Percentiles rank a stretch among this genome's conserved stretches.
These are phyloP conservation scores for Andrena haemorrhoa DNA, from an alignment of 2,888 invertebrate genomes.

Conservation along the genomic window DNA sequence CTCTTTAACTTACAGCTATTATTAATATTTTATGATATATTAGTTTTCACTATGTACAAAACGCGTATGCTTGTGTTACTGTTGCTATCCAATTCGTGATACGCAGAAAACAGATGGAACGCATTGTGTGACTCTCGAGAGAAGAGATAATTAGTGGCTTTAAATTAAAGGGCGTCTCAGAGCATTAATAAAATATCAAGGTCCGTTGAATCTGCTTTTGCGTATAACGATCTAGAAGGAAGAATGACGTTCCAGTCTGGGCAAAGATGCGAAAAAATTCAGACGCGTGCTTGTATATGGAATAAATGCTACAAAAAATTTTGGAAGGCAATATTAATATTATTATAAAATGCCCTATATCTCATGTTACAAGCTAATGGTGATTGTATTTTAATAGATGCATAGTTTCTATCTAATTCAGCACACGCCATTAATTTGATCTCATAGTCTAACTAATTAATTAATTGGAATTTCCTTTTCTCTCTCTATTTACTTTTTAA, in stretches of 20 bases:
- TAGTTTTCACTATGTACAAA: constrained; percentile 81
- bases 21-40: constrained; percentile 82
- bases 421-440: constrained; percentile 75
- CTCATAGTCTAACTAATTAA: constrained; percentile 69
- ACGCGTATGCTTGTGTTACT: constrained; percentile 75
- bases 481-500: constrained; percentile 68
- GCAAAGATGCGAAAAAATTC: constrained; percentile 68
- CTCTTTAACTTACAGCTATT: constrained; percentile 71
- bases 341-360: constrained; percentile 82
- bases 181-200: constrained; percentile 54
- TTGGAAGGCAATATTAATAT: constrained; percentile 82
- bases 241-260: constrained; percentile 76
- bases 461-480: constrained; percentile 54
- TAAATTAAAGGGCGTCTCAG: constrained; percentile 54
- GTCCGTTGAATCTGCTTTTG: constrained; percentile 67
- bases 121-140: constrained; percentile 52
- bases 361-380: constrained; percentile 79
- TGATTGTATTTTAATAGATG: constrained; percentile 79
- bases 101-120: constrained; percentile 74
- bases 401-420: constrained; percentile 78
- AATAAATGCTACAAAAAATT: constrained; percentile 77
- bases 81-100: constrained; percentile 70
- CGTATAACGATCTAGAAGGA: constrained; percentile 75
- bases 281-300: constrained; percentile 68
- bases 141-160: constrained; percentile 54